A percentile compares a stretch with the other conserved stretches of the same genome.
Conservation (phyloP, 2,888 invertebrate genomes). For the Autographa pulchrina region DNA sequence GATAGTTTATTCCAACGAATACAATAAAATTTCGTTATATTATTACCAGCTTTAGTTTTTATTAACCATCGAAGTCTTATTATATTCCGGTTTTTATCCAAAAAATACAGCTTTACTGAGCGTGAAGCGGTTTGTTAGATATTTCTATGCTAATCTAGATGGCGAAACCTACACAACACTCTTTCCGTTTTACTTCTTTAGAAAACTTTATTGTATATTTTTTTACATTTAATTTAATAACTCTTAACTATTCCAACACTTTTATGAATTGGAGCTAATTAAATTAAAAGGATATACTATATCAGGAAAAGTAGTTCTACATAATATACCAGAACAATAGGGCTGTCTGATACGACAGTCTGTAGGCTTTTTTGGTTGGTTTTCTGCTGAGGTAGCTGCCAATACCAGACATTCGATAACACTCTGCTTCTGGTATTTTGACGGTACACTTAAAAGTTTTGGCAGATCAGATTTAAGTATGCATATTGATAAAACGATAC, state of each 20-base stretch:
- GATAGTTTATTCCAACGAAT: not conserved
- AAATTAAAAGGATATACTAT: too few species aligned
- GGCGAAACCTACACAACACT: not conserved
- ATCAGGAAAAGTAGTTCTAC: too few species aligned
- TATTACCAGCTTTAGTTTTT: not conserved
- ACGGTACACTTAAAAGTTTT: too few species aligned
- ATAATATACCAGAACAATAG: not conserved
- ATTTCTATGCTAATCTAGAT: constrained; percentile 8
- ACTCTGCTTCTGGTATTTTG: too few species aligned
- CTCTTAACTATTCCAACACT: too few species aligned
- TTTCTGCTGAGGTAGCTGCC: too few species aligned
- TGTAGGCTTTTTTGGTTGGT: too few species aligned
- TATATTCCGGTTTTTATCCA: constrained; percentile 6
- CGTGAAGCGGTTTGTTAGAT: constrained; percentile 12
- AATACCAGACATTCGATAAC: too few species aligned
- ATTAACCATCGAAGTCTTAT: not conserved
- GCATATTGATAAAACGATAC: not conserved
- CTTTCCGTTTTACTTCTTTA: not conserved
- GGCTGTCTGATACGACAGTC: too few species aligned
- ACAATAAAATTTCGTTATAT: not conserved
- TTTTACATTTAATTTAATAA: not conserved
- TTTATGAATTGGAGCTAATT: too few species aligned
- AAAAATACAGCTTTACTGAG: constrained; percentile 14
- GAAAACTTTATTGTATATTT: not conserved
- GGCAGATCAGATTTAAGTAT: not conserved